phyloP scores from a whole-genome alignment of 2,113 vertebrate genomes.

The Elachura formosa region DNA sequence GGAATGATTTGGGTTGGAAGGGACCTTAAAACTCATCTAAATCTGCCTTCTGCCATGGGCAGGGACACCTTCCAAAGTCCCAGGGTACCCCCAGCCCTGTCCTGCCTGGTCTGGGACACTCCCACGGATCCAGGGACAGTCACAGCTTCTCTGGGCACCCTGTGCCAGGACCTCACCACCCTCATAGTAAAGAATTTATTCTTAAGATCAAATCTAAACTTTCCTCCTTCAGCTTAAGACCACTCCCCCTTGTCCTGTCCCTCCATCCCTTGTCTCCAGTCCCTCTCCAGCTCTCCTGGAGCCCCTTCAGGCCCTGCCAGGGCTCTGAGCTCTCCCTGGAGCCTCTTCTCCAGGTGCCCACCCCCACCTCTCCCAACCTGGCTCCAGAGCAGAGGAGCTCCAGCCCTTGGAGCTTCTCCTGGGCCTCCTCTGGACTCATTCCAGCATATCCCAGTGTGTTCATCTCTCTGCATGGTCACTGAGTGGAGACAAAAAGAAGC shows the following conservation, averaged over 20 bases:
- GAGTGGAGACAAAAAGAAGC: background rate
- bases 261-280: background rate
- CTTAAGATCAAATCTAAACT: background rate
- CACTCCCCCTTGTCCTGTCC: background rate
- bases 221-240: background rate
- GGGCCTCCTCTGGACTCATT: background rate
- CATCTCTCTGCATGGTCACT: background rate
- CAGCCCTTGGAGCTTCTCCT: background rate
- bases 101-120: background rate
- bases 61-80: background rate
- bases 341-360: background rate
- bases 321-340: background rate
- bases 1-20: background rate
- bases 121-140: background rate
- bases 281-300: background rate
- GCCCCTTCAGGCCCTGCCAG: accelerated
- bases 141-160: background rate
- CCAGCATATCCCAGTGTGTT: background rate
- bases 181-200: background rate
- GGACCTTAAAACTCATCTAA: background rate
- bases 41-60: background rate
- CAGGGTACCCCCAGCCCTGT: background rate
- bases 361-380: background rate
- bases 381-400: background rate
- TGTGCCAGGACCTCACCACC: background rate